Conservation (phyloP, 1,140 invertebrate species). For the Diorhabda elongata region DNA sequence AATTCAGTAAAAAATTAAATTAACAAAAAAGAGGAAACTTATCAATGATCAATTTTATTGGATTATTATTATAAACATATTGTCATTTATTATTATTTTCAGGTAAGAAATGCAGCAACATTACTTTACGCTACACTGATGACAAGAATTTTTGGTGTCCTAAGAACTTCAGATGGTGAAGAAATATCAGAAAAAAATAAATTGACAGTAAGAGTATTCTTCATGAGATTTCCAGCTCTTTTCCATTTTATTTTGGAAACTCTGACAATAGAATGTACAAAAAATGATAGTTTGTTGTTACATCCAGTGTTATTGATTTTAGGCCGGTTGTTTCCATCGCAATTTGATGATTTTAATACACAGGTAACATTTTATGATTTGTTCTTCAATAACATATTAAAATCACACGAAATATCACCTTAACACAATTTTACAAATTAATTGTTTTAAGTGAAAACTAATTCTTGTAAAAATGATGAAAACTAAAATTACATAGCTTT, state of each 20-base stretch:
- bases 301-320: slow-evolving; percentile 79
- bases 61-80: too few relatives aligned
- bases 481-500: too few relatives aligned
- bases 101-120: slow-evolving; percentile 84
- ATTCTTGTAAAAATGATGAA: too few relatives aligned
- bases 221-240: slow-evolving; percentile 74
- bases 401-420: too few relatives aligned
- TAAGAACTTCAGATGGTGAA: slow-evolving; percentile 68
- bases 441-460: too few relatives aligned
- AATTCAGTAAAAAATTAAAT: too few relatives aligned
- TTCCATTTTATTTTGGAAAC: slow-evolving; percentile 73
- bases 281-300: slow-evolving; percentile 49
- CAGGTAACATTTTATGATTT: slow-evolving; percentile 49
- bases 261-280: slow-evolving; percentile 52
- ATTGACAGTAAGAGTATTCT: slow-evolving; percentile 77
- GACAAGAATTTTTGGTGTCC: slow-evolving; percentile 85
- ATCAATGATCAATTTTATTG: too few relatives aligned
- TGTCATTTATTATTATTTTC: slow-evolving; percentile 15
- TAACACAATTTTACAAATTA: too few relatives aligned
- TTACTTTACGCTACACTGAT: slow-evolving; percentile 82
- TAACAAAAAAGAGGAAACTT: too few relatives aligned
- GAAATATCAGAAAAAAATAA: slow-evolving; percentile 70
- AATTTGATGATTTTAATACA: slow-evolving; percentile 55
- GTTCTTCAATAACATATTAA: too few relatives aligned
- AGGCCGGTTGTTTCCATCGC: slow-evolving; percentile 71